A percentile compares a stretch with the other conserved stretches of the same genome.
Conservation (phyloP, 2,113 vertebrate species). For the Tychaedon coryphoeus region DNA sequence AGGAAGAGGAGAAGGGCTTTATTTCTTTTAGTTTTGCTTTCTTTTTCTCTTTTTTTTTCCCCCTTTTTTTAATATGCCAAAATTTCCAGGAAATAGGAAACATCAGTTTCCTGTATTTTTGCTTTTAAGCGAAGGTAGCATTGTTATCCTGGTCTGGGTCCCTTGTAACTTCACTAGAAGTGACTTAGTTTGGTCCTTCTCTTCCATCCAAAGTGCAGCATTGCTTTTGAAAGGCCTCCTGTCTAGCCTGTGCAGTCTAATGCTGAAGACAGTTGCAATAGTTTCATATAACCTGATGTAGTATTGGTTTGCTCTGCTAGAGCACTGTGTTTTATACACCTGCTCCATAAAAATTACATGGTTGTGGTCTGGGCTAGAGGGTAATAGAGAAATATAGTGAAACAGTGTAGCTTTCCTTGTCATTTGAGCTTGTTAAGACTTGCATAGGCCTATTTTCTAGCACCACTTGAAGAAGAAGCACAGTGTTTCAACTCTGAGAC, state of each 20-base stretch:
- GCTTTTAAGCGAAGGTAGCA: background rate
- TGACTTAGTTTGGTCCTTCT: background rate
- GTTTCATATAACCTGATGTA: background rate
- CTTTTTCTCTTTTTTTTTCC: background rate
- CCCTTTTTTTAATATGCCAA: background rate
- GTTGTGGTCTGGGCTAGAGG: background rate
- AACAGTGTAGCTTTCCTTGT: background rate
- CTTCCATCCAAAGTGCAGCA: background rate
- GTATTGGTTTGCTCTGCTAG: background rate
- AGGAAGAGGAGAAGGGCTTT: background rate
- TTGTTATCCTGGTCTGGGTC: background rate
- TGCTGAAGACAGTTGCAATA: background rate
- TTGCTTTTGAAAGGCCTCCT: background rate
- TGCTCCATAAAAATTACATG: background rate
- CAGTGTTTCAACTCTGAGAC: background rate
- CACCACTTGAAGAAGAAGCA: background rate
- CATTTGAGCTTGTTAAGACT: background rate
- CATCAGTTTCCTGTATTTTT: background rate
- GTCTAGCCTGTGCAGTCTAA: fast-evolving
- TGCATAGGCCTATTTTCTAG: background rate
- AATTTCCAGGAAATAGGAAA: background rate
- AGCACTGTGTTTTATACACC: background rate
- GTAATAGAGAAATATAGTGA: background rate
- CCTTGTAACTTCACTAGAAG: background rate
- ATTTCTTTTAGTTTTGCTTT: background rate